A percentile compares a stretch with the other conserved stretches of the same genome.
phyloP scores from a whole-genome alignment of 2,797 vertebrate genomes.

The Sebastes vulpes region DNA sequence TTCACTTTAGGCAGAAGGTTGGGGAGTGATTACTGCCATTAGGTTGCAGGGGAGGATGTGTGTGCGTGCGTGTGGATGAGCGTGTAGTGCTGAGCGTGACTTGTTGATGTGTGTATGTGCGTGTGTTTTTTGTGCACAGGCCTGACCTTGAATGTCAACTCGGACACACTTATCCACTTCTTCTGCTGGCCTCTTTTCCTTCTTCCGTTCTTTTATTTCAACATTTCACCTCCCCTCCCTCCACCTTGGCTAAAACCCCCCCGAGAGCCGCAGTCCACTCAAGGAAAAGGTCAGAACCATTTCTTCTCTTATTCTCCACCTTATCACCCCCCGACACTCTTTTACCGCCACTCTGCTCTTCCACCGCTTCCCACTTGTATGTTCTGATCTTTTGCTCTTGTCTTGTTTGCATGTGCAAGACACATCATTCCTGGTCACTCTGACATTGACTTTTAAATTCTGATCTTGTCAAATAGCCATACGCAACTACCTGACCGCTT shows the following conservation, averaged over 20 bases:
- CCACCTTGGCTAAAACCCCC: constrained; percentile 62
- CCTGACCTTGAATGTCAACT: constrained; percentile 69
- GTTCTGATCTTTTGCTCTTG: background rate
- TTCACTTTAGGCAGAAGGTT: constrained; percentile 64
- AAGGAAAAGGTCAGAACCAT: constrained; percentile 78
- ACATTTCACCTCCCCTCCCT: constrained; percentile 46
- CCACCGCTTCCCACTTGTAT: background rate
- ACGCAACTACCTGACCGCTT: background rate
- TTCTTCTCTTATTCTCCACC: constrained; percentile 55
- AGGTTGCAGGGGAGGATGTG: constrained; percentile 24
- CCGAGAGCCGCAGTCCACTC: constrained; percentile 70
- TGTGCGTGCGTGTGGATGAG: background rate
- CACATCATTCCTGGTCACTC: background rate
- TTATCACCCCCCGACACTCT: background rate
- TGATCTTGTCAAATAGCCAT: constrained; percentile 4
- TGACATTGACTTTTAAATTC: background rate
- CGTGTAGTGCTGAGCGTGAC: background rate
- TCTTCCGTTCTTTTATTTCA: constrained; percentile 57
- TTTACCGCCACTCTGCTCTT: background rate
- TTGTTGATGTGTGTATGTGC: constrained; percentile 29
- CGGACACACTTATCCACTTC: constrained; percentile 76
- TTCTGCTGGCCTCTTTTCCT: constrained; percentile 41
- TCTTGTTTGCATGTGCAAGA: background rate
- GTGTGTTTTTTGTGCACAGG: constrained; percentile 6
- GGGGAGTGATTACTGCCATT: constrained; percentile 73